Conservation (phyloP, 2,797 vertebrate species). For the Lithobates pipiens region DNA sequence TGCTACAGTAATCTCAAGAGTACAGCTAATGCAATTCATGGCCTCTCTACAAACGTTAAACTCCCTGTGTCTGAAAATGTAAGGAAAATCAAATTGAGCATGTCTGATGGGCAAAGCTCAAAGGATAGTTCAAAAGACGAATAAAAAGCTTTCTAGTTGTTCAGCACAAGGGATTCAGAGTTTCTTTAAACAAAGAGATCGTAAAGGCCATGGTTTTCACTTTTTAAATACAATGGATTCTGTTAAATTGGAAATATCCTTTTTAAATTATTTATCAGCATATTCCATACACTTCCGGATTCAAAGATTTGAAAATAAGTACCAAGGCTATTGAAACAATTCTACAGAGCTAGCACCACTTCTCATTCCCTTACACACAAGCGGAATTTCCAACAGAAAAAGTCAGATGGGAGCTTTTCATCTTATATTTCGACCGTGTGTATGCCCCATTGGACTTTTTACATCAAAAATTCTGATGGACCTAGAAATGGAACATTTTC, state of each 20-base stretch:
- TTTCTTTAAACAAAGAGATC: not conserved
- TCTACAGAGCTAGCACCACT: too few relatives aligned
- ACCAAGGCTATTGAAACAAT: too few relatives aligned
- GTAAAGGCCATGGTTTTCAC: not conserved
- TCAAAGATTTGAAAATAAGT: too few relatives aligned
- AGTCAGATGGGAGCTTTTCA: too few relatives aligned
- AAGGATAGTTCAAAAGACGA: constrained; percentile 19
- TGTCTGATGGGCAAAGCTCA: constrained; percentile 11
- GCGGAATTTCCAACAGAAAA: too few relatives aligned
- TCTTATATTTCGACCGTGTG: too few relatives aligned
- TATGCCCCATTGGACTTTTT: too few relatives aligned
- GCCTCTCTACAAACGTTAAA: constrained; percentile 31
- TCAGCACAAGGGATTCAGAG: not conserved
- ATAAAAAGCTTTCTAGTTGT: not conserved
- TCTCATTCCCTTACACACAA: too few relatives aligned
- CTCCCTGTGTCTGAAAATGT: constrained; percentile 12
- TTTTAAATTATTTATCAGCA: too few relatives aligned
- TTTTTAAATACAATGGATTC: not conserved
- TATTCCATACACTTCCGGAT: too few relatives aligned
- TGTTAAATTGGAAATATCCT: not conserved
- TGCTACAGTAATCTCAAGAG: constrained; percentile 45
- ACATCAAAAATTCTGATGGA: too few relatives aligned
- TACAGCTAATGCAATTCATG: constrained; percentile 41
- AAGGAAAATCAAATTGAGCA: constrained; percentile 34
- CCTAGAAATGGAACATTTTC: too few relatives aligned